These are phyloP conservation scores for Bombus balteatus DNA, from an alignment of 1,140 invertebrate species.

Conservation along the genomic window DNA sequence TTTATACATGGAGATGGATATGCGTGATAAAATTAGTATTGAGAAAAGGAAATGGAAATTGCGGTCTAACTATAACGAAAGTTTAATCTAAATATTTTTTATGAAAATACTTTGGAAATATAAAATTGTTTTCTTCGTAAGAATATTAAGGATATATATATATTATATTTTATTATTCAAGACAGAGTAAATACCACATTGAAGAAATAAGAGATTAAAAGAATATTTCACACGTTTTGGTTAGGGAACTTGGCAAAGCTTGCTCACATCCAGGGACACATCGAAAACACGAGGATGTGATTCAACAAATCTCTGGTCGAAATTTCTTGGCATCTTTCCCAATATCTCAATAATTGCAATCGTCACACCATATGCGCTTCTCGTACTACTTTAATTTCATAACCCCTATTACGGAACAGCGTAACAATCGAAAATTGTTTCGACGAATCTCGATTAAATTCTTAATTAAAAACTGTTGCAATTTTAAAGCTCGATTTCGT, in stretches of 20 bases:
- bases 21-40: not conserved
- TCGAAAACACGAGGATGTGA: not conserved
- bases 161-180: too few relatives aligned
- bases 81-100: not conserved
- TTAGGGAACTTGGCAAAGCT: not conserved
- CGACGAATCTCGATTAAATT: not conserved
- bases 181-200: not conserved
- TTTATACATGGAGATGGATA: too few relatives aligned
- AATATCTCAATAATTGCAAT: not conserved
- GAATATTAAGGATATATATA: too few relatives aligned
- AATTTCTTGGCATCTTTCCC: slow-evolving; percentile 9
- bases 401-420: too few relatives aligned
- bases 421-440: not conserved
- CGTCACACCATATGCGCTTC: too few relatives aligned
- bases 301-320: not conserved
- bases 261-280: not conserved
- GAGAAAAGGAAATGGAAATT: not conserved
- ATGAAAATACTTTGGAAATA: not conserved
- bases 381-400: not conserved
- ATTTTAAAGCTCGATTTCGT: not conserved
- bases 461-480: not conserved
- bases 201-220: not conserved
- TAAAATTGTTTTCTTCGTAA: not conserved
- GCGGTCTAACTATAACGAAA: not conserved
- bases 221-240: not conserved